Conservation (phyloP, 2,113 vertebrate species). For the Calonectris borealis region DNA sequence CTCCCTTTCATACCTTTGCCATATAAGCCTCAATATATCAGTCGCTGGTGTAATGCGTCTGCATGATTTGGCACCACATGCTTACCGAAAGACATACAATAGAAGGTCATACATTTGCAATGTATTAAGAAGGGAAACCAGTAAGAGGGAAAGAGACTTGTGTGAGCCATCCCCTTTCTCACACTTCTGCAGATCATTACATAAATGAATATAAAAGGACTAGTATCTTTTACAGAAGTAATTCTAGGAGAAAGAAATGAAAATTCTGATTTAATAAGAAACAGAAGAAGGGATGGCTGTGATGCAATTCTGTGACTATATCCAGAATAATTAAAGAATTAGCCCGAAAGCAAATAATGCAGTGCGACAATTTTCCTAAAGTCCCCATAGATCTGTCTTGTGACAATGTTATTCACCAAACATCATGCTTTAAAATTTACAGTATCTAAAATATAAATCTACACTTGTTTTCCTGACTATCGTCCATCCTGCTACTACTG, state of each 20-base stretch:
- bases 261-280: not conserved
- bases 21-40: not conserved
- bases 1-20: not conserved
- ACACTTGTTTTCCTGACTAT: not conserved
- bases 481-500: not conserved
- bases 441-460: not conserved
- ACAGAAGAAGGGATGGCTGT: not conserved
- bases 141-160: not conserved
- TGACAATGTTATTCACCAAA: not conserved
- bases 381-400: not conserved
- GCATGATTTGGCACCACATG: fast-evolving
- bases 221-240: not conserved
- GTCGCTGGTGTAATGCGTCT: not conserved
- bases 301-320: not conserved
- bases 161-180: not conserved
- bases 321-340: not conserved
- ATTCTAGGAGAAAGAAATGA: not conserved
- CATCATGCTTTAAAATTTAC: not conserved
- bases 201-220: not conserved
- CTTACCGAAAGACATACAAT: not conserved
- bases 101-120: not conserved
- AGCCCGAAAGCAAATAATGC: not conserved
- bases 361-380: not conserved
- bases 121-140: not conserved
- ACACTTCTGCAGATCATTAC: not conserved